A percentile compares a stretch with the other conserved stretches of the same genome.
Conservation (phyloP, 2,113 vertebrate genomes). For the Oncorhynchus gorbuscha region DNA sequence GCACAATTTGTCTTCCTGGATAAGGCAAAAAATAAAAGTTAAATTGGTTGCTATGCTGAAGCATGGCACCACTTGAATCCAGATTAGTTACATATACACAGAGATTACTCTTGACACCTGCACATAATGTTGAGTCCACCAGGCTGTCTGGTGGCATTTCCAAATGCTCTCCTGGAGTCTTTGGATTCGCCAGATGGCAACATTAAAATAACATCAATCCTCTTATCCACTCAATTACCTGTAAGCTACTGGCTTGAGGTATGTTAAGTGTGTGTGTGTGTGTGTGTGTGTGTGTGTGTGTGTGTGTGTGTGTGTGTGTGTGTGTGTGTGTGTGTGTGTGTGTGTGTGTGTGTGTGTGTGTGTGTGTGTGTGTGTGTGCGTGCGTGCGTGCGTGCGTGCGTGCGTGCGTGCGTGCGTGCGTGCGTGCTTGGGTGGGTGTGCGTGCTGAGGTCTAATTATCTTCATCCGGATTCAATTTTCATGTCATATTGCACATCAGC, state of each 20-base stretch:
- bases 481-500: neutral
- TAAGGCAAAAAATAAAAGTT: neutral
- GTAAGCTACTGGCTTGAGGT: constrained; percentile 20
- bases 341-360: neutral
- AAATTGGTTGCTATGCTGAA: neutral
- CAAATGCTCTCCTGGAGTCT: neutral
- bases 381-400: neutral
- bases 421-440: constrained; percentile 3
- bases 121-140: constrained; percentile 7
- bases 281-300: neutral
- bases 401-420: neutral
- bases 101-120: constrained; percentile 3
- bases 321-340: neutral
- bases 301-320: neutral
- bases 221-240: constrained; percentile 29
- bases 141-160: constrained; percentile 11
- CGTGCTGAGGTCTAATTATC: neutral
- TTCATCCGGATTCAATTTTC: neutral
- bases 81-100: constrained; percentile 15
- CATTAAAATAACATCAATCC: constrained; percentile 29
- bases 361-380: no score
- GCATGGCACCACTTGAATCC: neutral
- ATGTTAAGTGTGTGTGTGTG: neutral
- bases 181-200: constrained; percentile 23
- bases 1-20: neutral